phyloP scores from a whole-genome alignment of 2,888 invertebrate species.

The Philonicus albiceps region DNA sequence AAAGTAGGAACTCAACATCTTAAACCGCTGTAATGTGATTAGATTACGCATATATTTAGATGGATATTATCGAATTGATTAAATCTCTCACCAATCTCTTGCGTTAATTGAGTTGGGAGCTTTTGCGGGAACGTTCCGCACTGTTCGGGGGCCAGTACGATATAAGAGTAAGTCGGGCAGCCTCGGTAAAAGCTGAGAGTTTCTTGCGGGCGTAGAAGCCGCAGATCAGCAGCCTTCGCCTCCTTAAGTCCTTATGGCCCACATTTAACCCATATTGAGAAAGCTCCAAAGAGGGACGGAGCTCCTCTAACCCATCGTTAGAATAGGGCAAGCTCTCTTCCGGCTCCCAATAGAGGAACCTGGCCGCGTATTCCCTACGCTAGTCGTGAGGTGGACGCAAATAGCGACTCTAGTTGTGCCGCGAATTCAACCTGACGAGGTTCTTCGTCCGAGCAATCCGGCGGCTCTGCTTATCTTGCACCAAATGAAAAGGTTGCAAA shows the following conservation, averaged over 20 bases:
- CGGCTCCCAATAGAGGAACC: not conserved
- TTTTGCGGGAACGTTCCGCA: not conserved
- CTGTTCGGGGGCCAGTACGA: not conserved
- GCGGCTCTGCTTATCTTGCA: constrained; percentile 31
- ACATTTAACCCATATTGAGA: constrained; percentile 5
- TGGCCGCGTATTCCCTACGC: not conserved
- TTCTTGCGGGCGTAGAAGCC: not conserved
- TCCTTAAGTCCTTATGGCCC: not conserved
- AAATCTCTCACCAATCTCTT: constrained; percentile 29
- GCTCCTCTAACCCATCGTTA: constrained; percentile 7
- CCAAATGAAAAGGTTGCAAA: not conserved
- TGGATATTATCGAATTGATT: constrained; percentile 3
- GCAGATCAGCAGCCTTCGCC: not conserved
- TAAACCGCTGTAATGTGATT: not conserved
- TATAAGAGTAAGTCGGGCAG: not conserved
- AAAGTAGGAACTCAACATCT: not conserved
- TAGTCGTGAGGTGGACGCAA: constrained; percentile 35
- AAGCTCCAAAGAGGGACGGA: not conserved
- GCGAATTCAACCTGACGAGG: constrained; percentile 61
- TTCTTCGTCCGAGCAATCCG: constrained; percentile 50
- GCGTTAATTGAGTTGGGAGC: constrained; percentile 11
- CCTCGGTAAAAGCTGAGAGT: not conserved
- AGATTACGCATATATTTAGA: constrained; percentile 4
- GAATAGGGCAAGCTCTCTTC: constrained; percentile 5
- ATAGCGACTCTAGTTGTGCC: constrained; percentile 57